Conservation (phyloP, 2,888 invertebrate genomes). For the Tuberolachnus salignus region DNA sequence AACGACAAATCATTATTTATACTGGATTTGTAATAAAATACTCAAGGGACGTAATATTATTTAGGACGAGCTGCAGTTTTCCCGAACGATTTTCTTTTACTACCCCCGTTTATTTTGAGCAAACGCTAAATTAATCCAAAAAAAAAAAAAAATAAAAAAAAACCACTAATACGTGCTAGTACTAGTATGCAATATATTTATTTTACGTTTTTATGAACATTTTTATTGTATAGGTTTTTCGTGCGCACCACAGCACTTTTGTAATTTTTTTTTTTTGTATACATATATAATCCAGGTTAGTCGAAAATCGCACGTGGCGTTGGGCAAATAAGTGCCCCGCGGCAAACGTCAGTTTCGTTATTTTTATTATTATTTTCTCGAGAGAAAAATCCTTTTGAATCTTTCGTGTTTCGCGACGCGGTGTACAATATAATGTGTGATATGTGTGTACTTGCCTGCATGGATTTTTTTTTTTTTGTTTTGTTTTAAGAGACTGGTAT, state of each 20-base stretch:
- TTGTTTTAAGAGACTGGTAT: neutral
- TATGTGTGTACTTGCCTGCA: neutral
- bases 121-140: no score
- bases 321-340: conserved; percentile 18
- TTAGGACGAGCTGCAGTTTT: no score
- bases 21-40: no score
- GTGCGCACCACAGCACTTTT: neutral
- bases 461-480: neutral
- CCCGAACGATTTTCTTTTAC: no score
- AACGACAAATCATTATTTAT: no score
- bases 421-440: neutral
- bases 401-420: neutral
- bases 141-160: no score
- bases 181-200: no score
- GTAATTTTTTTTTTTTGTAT: neutral
- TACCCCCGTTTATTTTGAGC: no score
- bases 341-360: conserved; percentile 20
- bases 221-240: neutral
- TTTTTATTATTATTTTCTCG: conserved; percentile 20
- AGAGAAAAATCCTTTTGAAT: neutral
- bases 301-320: conserved; percentile 2
- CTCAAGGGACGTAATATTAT: no score
- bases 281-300: neutral
- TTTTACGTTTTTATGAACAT: no score
- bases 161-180: no score